Percentiles rank a stretch among this genome's conserved stretches.
These are phyloP conservation scores for Aphyosemion australe DNA, from an alignment of 2,113 vertebrate genomes.

Conservation along the genomic window DNA sequence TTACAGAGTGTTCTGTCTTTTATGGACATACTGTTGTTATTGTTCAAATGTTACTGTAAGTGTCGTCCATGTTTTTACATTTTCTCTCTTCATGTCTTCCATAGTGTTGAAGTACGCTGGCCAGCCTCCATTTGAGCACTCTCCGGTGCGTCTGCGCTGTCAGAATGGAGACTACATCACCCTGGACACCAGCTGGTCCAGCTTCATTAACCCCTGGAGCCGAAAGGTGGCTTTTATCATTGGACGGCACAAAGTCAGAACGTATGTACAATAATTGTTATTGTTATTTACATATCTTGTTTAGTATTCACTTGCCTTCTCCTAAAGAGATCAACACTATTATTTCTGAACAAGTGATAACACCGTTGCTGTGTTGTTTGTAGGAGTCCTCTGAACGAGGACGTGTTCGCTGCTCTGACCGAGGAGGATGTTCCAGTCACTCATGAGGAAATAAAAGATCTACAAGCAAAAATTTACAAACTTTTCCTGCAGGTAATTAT, in stretches of 20 bases:
- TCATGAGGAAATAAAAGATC: conserved; percentile 84
- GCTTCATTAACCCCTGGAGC: conserved; percentile 93
- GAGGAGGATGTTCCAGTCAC: conserved; percentile 67
- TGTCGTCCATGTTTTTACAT: background rate
- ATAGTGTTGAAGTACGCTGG: conserved; percentile 88
- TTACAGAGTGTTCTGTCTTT: background rate
- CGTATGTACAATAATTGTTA: conserved; percentile 73
- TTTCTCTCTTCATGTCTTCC: background rate
- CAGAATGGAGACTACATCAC: conserved; percentile 90
- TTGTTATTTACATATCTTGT: too few relatives aligned
- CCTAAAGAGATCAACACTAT: background rate
- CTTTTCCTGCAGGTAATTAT: conserved; percentile 87
- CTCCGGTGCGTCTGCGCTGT: conserved; percentile 85
- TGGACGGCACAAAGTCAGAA: conserved; percentile 89
- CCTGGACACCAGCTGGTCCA: conserved; percentile 91
- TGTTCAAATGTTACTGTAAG: background rate
- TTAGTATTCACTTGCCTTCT: background rate
- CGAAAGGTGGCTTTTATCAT: conserved; percentile 90
- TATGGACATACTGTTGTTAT: background rate
- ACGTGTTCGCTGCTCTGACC: conserved; percentile 85
- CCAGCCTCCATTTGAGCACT: conserved; percentile 88
- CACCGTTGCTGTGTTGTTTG: conserved; percentile 11
- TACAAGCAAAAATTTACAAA: conserved; percentile 90
- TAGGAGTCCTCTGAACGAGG: conserved; percentile 90
- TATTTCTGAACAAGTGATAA: background rate